phyloP scores from a whole-genome alignment of 2,113 vertebrate genomes.

The Crotophaga sulcirostris region DNA sequence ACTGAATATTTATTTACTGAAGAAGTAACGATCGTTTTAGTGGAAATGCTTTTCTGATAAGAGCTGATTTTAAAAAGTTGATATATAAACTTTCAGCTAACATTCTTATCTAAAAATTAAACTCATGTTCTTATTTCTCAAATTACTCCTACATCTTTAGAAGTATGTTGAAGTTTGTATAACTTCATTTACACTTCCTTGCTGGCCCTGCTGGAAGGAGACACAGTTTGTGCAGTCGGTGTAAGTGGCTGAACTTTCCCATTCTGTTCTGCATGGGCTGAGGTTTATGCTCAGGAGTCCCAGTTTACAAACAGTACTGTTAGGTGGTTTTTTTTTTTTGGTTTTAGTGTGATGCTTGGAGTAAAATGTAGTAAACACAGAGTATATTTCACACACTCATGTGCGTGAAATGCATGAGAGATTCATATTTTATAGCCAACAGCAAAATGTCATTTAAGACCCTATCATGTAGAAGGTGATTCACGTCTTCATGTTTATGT shows the following conservation, averaged over 20 bases:
- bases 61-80: neutral
- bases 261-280: neutral
- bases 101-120: neutral
- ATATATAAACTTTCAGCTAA: neutral
- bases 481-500: neutral
- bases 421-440: neutral
- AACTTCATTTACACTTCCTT: neutral
- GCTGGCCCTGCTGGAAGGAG: neutral
- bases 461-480: neutral
- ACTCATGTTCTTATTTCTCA: neutral
- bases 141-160: neutral
- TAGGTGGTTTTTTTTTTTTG: neutral
- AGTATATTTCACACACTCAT: neutral
- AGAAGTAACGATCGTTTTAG: neutral
- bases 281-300: neutral
- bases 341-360: neutral
- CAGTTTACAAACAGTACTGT: neutral
- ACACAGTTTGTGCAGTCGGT: fast-evolving
- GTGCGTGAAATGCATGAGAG: neutral
- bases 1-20: neutral
- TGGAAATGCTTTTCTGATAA: neutral
- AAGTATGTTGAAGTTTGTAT: neutral
- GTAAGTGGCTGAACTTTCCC: neutral
- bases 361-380: neutral
- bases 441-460: neutral